phyloP scores from a whole-genome alignment of 2,888 invertebrate species.

The Calameuta filiformis region DNA sequence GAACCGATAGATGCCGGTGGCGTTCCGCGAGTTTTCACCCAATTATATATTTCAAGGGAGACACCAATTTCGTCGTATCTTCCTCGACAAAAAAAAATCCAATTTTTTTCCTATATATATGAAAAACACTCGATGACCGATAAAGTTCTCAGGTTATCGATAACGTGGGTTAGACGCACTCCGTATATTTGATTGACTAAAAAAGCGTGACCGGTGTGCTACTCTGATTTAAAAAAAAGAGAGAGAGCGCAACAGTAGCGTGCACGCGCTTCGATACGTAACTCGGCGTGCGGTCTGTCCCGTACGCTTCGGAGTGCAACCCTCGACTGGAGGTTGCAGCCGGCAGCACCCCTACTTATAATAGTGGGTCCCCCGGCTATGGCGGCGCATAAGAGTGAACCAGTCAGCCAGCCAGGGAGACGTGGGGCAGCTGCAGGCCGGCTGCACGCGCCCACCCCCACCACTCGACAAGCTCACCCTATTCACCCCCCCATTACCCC shows the following conservation, averaged over 20 bases:
- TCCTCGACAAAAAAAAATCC: background rate
- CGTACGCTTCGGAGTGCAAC: slow-evolving; percentile 48
- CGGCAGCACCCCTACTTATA: slow-evolving; percentile 64
- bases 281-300: background rate
- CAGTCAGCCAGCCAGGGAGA: slow-evolving; percentile 10
- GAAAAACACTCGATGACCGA: background rate
- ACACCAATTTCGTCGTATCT: background rate
- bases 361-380: slow-evolving; percentile 64
- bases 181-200: background rate
- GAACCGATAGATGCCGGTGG: background rate
- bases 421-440: slow-evolving; percentile 63
- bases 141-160: background rate
- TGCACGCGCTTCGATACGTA: background rate
- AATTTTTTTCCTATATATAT: background rate
- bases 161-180: background rate
- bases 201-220: background rate
- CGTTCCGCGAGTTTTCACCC: background rate
- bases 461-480: slow-evolving; percentile 46
- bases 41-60: background rate
- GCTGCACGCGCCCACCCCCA: slow-evolving; percentile 70
- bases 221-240: background rate
- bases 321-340: slow-evolving; percentile 64
- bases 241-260: background rate
- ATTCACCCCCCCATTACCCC: slow-evolving; percentile 62
- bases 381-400: slow-evolving; percentile 37